Conservation (phyloP, 2,888 invertebrate species). For the Conchocele bisecta region DNA sequence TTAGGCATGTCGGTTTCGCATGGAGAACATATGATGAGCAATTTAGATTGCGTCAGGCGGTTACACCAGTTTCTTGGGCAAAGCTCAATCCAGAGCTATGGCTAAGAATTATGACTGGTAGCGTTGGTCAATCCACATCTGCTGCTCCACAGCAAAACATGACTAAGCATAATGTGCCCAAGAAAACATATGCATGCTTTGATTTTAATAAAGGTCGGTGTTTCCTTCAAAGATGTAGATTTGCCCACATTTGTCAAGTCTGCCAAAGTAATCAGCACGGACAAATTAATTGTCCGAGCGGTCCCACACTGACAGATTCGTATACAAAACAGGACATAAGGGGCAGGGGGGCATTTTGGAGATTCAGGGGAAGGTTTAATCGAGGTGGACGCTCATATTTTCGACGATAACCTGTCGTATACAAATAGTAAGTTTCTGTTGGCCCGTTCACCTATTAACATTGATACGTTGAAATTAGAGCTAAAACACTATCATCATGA, state of each 20-base stretch:
- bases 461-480: no score
- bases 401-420: no score
- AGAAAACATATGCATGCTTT: background rate
- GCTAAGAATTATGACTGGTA: constrained; percentile 1
- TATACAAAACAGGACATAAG: no score
- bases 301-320: no score
- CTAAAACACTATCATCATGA: background rate
- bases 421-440: no score
- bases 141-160: background rate
- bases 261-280: no score
- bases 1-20: background rate
- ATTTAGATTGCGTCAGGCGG: constrained; percentile 11
- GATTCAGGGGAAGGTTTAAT: no score
- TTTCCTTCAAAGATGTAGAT: background rate
- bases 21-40: constrained; percentile 20
- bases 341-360: no score
- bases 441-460: no score
- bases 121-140: background rate
- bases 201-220: constrained; percentile 6
- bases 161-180: background rate
- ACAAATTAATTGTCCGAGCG: no score
- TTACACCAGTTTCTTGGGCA: background rate
- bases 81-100: constrained; percentile 4
- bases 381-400: no score
- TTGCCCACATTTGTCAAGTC: background rate